phyloP scores from a whole-genome alignment of 2,888 invertebrate species.

The Tetramorium bicarinatum region DNA sequence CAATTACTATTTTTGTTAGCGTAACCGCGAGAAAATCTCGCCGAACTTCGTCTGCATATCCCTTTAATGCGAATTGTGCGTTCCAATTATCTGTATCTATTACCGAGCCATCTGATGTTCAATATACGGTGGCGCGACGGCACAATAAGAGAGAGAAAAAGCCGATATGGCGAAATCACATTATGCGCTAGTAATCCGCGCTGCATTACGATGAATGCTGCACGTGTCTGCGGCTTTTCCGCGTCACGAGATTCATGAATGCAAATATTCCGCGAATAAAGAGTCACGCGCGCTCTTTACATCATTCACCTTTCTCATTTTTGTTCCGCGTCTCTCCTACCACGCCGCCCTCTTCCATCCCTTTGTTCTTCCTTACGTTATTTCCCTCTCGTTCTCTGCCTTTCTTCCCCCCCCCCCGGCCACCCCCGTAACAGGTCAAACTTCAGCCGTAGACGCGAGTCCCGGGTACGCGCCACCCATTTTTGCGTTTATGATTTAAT shows the following conservation, averaged over 20 bases:
- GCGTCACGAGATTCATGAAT: conserved; percentile 30
- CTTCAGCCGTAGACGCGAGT: conserved; percentile 50
- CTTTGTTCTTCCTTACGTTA: conserved; percentile 34
- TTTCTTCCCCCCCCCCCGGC: no score
- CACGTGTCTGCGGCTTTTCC: conserved; percentile 46
- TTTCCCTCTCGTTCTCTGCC: neutral
- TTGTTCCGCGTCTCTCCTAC: neutral
- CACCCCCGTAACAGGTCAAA: conserved; percentile 22
- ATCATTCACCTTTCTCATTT: conserved; percentile 44
- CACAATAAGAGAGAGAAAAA: conserved; percentile 15
- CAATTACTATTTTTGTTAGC: neutral
- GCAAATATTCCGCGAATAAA: conserved; percentile 45
- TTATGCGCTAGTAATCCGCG: conserved; percentile 54
- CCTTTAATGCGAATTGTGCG: neutral
- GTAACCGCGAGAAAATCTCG: neutral
- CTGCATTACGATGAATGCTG: conserved; percentile 48
- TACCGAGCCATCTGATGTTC: conserved; percentile 12
- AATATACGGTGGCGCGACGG: conserved; percentile 22
- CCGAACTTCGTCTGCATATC: neutral
- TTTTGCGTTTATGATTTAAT: conserved; percentile 66
- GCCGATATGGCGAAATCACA: conserved; percentile 37
- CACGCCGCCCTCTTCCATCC: neutral
- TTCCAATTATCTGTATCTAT: conserved; percentile 4
- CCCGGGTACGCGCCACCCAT: conserved; percentile 3
- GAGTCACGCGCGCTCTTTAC: conserved; percentile 55